Percentiles rank a stretch among this genome's conserved stretches.
phyloP scores from a whole-genome alignment of 2,113 vertebrate species.

The Saguinus imperator region DNA sequence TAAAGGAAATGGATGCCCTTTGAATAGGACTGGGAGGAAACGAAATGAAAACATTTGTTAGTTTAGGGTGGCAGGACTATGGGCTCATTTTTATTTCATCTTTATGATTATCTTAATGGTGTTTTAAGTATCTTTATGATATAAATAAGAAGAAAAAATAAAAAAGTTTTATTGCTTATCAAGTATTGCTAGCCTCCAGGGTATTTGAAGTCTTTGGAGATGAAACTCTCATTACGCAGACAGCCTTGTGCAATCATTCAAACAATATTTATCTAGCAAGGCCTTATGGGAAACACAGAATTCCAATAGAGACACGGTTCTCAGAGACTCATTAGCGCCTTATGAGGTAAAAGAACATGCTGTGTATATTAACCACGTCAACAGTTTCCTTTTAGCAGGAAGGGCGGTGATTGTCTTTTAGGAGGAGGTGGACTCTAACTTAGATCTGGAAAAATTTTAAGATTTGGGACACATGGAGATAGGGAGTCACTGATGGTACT shows the following conservation, averaged over 20 bases:
- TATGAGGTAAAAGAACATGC: background rate
- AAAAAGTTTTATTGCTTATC: conserved; percentile 54
- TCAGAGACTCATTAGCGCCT: background rate
- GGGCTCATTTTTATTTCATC: conserved; percentile 54
- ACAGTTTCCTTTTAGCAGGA: background rate
- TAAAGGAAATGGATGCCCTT: background rate
- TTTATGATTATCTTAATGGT: conserved; percentile 67
- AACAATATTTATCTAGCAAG: conserved; percentile 4
- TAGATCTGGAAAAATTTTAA: background rate
- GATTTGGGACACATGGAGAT: background rate
- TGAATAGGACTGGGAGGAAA: background rate
- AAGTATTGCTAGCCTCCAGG: conserved; percentile 35
- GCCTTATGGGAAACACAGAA: conserved; percentile 12
- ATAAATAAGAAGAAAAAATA: conserved; percentile 58
- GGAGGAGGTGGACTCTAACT: background rate
- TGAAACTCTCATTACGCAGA: conserved; percentile 25
- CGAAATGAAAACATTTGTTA: conserved; percentile 19
- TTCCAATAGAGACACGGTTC: background rate
- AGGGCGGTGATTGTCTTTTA: background rate
- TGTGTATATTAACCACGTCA: background rate
- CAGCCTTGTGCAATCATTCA: conserved; percentile 29
- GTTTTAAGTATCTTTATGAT: conserved; percentile 58
- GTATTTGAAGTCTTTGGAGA: conserved; percentile 41
- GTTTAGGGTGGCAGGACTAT: background rate
- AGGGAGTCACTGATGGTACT: background rate